A percentile compares a stretch with the other conserved stretches of the same genome.
Conservation (phyloP, 2,888 invertebrate species). For the Parapristionchus giblindavisi region DNA sequence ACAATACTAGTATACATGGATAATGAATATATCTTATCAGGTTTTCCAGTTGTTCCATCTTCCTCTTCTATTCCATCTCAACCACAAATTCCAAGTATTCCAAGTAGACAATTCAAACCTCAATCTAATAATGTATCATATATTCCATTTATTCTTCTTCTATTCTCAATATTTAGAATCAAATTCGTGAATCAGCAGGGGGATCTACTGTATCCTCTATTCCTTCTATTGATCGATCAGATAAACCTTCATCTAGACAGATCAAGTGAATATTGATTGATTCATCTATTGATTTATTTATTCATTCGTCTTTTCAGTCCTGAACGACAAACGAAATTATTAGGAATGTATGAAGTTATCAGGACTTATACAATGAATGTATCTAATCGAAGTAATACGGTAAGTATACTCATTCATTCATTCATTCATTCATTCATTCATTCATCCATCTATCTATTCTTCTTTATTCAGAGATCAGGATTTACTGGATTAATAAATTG, state of each 20-base stretch:
- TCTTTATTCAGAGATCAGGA: conserved; percentile 35
- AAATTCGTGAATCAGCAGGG: neutral
- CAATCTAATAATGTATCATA: too few species aligned
- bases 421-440: too few species aligned
- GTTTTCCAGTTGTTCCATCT: neutral
- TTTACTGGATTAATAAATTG: conserved; percentile 49
- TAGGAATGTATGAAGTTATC: neutral
- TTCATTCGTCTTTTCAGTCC: conserved; percentile 4
- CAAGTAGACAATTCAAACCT: conserved; percentile 16
- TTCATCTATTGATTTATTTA: too few species aligned
- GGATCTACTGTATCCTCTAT: neutral
- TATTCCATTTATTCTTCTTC: neutral
- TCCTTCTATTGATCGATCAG: conserved; percentile 30
- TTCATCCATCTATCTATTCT: too few species aligned
- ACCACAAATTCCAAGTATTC: conserved; percentile 18
- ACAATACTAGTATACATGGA: neutral
- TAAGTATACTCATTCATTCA: too few species aligned
- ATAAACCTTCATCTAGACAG: conserved; percentile 3
- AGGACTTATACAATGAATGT: neutral
- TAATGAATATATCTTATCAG: neutral
- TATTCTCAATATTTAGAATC: neutral
- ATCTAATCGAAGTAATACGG: conserved; percentile 7
- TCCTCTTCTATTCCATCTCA: neutral
- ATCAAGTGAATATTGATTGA: neutral
- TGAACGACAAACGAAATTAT: neutral